Evolutionary conservation across 2,113 vertebrate species (phyloP).

Genomic region (Perccottus glenii): DNA sequence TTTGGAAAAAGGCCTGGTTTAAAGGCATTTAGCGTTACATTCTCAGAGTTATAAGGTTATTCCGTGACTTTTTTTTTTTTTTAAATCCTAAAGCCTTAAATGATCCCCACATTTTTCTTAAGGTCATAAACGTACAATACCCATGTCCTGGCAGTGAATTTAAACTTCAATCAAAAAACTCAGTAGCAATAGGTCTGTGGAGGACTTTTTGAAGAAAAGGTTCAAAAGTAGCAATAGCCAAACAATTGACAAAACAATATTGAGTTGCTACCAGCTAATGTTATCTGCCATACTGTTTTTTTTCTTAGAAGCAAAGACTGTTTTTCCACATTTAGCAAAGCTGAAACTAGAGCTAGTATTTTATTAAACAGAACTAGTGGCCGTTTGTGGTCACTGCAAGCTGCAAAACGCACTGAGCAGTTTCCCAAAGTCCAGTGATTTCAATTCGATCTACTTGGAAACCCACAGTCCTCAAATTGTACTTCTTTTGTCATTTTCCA

Average conservation of each 20-base stretch:
- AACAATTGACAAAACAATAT: constrained; percentile 55
- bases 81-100: constrained; percentile 30
- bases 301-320: constrained; percentile 54
- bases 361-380: constrained; percentile 64
- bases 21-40: constrained; percentile 79
- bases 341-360: constrained; percentile 47
- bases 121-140: constrained; percentile 38
- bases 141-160: constrained; percentile 65
- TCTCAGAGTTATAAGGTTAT: constrained; percentile 60
- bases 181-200: not conserved
- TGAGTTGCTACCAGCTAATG: constrained; percentile 59
- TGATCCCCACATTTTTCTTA: constrained; percentile 30
- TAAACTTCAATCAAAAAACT: constrained; percentile 39
- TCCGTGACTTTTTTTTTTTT: constrained; percentile 53
- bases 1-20: constrained; percentile 68
- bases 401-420: constrained; percentile 47
- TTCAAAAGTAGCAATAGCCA: constrained; percentile 63
- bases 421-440: constrained; percentile 60
- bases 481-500: constrained; percentile 4
- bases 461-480: constrained; percentile 49
- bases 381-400: constrained; percentile 55
- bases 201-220: too few species aligned
- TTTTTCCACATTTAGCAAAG: constrained; percentile 49
- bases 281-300: constrained; percentile 25
- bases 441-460: constrained; percentile 56